Conservation (phyloP, 2,888 invertebrate genomes). For the Zhengitettix transpicula region DNA sequence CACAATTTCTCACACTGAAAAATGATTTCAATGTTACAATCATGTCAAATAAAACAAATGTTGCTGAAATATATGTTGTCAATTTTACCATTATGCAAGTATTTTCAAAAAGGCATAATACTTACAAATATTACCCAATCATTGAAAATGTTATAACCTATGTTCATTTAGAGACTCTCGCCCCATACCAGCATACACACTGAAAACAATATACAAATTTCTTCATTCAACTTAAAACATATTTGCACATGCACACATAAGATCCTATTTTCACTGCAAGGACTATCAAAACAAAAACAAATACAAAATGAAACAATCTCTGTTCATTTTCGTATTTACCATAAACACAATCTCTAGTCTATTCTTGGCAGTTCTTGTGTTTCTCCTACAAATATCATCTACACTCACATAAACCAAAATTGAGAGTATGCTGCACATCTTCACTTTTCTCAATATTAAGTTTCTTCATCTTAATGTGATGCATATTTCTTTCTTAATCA, state of each 20-base stretch:
- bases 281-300: not conserved
- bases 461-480: not conserved
- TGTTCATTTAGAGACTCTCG: not conserved
- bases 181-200: not conserved
- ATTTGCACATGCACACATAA: not conserved
- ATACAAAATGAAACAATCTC: not conserved
- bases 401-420: not conserved
- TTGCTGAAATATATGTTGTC: not conserved
- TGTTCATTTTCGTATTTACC: no score
- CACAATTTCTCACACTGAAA: no score
- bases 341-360: not conserved
- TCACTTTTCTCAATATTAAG: not conserved
- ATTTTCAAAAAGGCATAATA: not conserved
- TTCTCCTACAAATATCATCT: not conserved
- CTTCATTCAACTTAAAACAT: not conserved
- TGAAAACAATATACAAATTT: not conserved
- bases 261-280: not conserved
- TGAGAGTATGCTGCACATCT: not conserved
- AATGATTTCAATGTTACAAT: not conserved
- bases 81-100: not conserved
- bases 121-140: not conserved
- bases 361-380: not conserved
- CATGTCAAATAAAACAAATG: not conserved
- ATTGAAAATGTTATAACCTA: not conserved
- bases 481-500: not conserved